Conservation (phyloP, 2,888 invertebrate genomes). For the Salpingus planirostris region DNA sequence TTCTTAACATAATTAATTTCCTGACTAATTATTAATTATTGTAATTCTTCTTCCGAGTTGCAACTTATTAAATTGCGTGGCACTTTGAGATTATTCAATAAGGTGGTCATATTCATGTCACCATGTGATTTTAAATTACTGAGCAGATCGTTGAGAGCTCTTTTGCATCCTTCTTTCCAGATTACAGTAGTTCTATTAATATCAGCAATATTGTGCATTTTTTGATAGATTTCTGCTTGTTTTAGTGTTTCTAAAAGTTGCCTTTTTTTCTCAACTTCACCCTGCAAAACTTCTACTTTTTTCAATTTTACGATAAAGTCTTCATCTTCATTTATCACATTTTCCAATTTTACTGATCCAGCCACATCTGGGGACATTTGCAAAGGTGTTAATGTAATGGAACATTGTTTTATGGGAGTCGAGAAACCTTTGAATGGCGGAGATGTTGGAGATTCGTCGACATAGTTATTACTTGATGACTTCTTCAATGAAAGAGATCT, state of each 20-base stretch:
- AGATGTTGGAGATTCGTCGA: background rate
- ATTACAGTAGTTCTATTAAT: conserved; percentile 5
- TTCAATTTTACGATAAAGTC: no score
- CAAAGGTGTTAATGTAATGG: no score
- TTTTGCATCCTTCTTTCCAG: conserved; percentile 11
- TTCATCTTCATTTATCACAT: no score
- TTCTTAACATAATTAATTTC: background rate
- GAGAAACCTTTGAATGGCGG: background rate
- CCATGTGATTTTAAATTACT: conserved; percentile 6
- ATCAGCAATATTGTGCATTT: conserved; percentile 8
- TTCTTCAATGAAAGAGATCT: conserved; percentile 9
- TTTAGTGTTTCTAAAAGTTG: conserved; percentile 8
- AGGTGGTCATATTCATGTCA: conserved; percentile 7
- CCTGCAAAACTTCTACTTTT: no score
- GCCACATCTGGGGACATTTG: no score
- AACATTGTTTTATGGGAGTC: no score
- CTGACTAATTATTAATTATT: conserved; percentile 2
- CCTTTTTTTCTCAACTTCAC: conserved; percentile 5
- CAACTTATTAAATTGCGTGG: conserved; percentile 6
- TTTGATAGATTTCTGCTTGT: conserved; percentile 13
- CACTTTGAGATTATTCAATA: conserved; percentile 8
- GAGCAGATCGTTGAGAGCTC: conserved; percentile 10
- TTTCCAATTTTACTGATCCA: no score
- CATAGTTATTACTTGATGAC: background rate
- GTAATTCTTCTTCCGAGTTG: conserved; percentile 5